Evolutionary conservation across 1,140 invertebrate genomes (phyloP).

Genomic region (Andricus grossulariae): DNA sequence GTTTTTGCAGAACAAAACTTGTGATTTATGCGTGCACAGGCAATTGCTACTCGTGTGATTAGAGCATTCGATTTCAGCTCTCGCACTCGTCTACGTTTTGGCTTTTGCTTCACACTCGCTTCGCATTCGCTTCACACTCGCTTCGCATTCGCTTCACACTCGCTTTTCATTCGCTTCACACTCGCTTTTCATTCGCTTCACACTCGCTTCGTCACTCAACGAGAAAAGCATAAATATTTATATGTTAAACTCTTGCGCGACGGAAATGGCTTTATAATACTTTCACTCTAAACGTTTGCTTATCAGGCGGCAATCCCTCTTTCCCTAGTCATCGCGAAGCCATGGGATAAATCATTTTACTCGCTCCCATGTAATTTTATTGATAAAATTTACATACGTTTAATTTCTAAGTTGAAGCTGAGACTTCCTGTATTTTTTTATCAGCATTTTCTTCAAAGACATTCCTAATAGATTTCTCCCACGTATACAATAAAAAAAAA

Average conservation of each 20-base stretch:
- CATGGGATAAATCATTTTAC: constrained; percentile 27
- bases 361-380: constrained; percentile 24
- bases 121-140: too few species aligned
- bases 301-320: constrained; percentile 19
- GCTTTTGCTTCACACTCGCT: too few species aligned
- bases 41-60: too few species aligned
- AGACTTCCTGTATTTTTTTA: constrained; percentile 5
- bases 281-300: constrained; percentile 10
- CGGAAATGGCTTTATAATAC: constrained; percentile 23
- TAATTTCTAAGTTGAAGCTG: not conserved
- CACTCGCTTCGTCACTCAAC: too few species aligned
- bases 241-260: not conserved
- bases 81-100: too few species aligned
- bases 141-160: too few species aligned
- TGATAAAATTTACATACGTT: constrained; percentile 24
- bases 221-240: too few species aligned
- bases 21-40: too few species aligned
- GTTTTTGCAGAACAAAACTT: rapidly evolving
- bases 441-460: constrained; percentile 15
- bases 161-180: too few species aligned
- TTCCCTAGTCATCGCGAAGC: not conserved
- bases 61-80: too few species aligned
- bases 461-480: not conserved
- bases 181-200: too few species aligned
- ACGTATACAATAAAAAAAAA: too few species aligned